Evolutionary conservation across 2,888 invertebrate species (phyloP).

Genomic region (Lamellibrachia satsuma): DNA sequence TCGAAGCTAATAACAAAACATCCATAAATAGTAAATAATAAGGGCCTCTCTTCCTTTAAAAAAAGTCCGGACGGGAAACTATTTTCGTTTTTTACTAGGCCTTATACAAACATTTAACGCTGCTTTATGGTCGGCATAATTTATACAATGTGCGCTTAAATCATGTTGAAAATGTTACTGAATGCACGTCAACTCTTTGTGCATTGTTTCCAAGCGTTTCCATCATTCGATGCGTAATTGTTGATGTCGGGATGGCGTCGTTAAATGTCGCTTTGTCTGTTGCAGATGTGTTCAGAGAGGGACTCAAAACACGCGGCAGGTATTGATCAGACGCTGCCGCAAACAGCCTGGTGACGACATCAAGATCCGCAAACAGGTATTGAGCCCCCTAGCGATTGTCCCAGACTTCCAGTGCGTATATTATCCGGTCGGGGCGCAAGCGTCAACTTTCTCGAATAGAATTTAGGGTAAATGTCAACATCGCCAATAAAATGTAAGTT

Average conservation of each 20-base stretch:
- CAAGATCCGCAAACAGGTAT: slow-evolving; percentile 40
- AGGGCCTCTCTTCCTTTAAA: no score
- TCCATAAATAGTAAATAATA: no score
- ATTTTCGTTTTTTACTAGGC: no score
- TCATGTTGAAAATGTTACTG: neutral
- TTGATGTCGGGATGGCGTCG: neutral
- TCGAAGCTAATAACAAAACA: no score
- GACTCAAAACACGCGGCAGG: slow-evolving; percentile 35
- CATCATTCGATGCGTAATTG: neutral
- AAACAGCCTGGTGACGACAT: slow-evolving; percentile 39
- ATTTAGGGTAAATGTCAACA: no score
- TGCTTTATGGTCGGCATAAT: neutral
- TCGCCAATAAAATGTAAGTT: no score
- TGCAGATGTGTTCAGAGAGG: slow-evolving; percentile 37
- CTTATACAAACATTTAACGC: neutral
- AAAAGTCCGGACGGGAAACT: no score
- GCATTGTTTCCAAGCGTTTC: neutral
- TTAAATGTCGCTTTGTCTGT: neutral
- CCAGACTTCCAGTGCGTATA: neutral
- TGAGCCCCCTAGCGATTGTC: slow-evolving; percentile 26
- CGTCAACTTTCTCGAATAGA: no score
- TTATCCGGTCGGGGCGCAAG: no score
- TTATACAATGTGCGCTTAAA: neutral
- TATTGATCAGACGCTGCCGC: slow-evolving; percentile 38
- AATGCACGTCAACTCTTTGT: slow-evolving; percentile 1